Percentiles rank a stretch among this genome's conserved stretches.
Conservation (phyloP, 2,113 vertebrate genomes). For the Hippocampus mohnikei region DNA sequence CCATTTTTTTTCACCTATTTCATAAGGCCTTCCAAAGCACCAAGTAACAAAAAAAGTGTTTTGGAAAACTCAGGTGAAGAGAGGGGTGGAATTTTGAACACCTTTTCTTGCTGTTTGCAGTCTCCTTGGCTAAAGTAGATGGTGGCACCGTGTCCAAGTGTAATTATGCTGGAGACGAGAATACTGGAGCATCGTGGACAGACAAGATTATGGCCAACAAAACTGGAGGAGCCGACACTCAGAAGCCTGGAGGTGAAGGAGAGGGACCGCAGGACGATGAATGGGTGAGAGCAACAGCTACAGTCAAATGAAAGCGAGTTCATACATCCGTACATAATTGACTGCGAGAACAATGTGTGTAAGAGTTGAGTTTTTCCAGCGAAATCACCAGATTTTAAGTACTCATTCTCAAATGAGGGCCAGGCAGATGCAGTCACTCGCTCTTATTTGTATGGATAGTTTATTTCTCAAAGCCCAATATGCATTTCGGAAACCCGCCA, state of each 20-base stretch:
- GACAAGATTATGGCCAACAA: conserved; percentile 86
- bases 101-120: conserved; percentile 46
- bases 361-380: too few relatives aligned
- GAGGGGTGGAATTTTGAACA: background rate
- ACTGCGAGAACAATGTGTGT: background rate
- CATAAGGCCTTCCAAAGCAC: too few relatives aligned
- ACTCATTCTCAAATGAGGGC: too few relatives aligned
- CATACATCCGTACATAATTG: background rate
- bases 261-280: conserved; percentile 82
- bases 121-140: conserved; percentile 80
- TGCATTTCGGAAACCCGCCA: too few relatives aligned
- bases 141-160: conserved; percentile 81
- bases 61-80: too few relatives aligned
- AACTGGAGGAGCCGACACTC: conserved; percentile 12
- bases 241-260: conserved; percentile 52
- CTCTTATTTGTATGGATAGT: too few relatives aligned
- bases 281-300: conserved; percentile 73
- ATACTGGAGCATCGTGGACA: conserved; percentile 82
- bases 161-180: conserved; percentile 82
- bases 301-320: background rate
- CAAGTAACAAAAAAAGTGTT: too few relatives aligned
- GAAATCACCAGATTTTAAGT: too few relatives aligned
- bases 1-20: too few relatives aligned
- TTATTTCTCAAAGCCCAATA: too few relatives aligned
- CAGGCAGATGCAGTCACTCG: too few relatives aligned